These are phyloP conservation scores for Tenthredo livida DNA, from an alignment of 2,888 invertebrate species.

Conservation along the genomic window DNA sequence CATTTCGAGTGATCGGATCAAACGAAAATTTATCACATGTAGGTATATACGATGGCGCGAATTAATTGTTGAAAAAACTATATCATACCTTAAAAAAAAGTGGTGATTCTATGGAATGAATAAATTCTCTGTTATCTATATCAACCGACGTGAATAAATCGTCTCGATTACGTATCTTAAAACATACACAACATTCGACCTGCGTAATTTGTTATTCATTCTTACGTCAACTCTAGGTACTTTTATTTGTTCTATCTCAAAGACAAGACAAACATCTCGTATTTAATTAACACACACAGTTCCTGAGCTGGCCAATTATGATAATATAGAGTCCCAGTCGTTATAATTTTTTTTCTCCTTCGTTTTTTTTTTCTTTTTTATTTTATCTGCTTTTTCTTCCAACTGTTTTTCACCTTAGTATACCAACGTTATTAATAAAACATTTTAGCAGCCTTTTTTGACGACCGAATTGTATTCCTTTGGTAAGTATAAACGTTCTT, in stretches of 20 bases:
- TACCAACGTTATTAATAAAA: slow-evolving; percentile 8
- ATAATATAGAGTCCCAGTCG: slow-evolving; percentile 6
- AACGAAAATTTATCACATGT: neutral
- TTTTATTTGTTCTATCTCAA: neutral
- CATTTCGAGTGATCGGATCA: too few species aligned
- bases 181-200: neutral
- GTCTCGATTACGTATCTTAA: neutral
- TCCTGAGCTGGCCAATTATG: neutral
- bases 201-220: slow-evolving; percentile 45
- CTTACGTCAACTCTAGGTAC: neutral
- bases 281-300: slow-evolving; percentile 38
- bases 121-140: neutral
- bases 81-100: neutral
- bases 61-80: neutral
- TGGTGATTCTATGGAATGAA: too few species aligned
- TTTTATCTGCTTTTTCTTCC: neutral
- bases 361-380: neutral
- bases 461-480: neutral
- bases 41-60: neutral
- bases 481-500: slow-evolving; percentile 16
- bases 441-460: neutral
- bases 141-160: neutral
- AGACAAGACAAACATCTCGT: neutral
- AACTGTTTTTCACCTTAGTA: neutral
- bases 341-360: neutral